Percentiles rank a stretch among this genome's conserved stretches.
These are phyloP conservation scores for Orthosia gothica DNA, from an alignment of 2,888 invertebrate genomes.

Conservation along the genomic window DNA sequence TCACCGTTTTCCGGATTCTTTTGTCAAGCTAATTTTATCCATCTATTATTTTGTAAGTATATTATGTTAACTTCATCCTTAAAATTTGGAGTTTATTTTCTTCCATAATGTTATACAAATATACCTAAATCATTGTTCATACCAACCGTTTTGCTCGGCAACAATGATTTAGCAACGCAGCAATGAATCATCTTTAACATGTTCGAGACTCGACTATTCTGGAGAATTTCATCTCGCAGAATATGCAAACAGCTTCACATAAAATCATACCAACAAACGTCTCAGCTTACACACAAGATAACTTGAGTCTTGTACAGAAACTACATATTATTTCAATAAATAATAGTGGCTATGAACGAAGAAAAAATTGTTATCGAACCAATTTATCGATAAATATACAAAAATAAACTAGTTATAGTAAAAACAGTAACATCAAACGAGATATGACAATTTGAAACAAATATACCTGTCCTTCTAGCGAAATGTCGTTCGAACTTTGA, in stretches of 20 bases:
- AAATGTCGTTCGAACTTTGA: too few relatives aligned
- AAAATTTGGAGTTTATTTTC: background rate
- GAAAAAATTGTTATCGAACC: too few relatives aligned
- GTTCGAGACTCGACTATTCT: background rate
- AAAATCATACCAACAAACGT: conserved; percentile 5
- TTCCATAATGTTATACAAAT: background rate
- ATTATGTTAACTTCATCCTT: background rate
- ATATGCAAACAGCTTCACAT: conserved; percentile 9
- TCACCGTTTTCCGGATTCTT: background rate
- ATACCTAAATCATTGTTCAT: background rate
- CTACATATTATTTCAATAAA: background rate
- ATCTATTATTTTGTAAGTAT: background rate
- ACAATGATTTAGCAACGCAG: conserved; percentile 2
- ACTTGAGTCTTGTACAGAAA: background rate
- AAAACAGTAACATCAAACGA: too few relatives aligned
- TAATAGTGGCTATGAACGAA: too few relatives aligned
- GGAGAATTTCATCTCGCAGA: conserved; percentile 1
- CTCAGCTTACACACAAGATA: background rate
- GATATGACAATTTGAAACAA: too few relatives aligned
- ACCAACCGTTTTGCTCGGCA: background rate
- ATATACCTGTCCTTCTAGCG: too few relatives aligned
- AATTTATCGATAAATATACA: too few relatives aligned
- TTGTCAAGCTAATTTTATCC: background rate
- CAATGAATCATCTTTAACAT: conserved; percentile 11
- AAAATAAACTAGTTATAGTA: too few relatives aligned